A percentile compares a stretch with the other conserved stretches of the same genome.
Evolutionary conservation across 2,888 invertebrate genomes (phyloP).

Genomic region (Orthosia incerta): DNA sequence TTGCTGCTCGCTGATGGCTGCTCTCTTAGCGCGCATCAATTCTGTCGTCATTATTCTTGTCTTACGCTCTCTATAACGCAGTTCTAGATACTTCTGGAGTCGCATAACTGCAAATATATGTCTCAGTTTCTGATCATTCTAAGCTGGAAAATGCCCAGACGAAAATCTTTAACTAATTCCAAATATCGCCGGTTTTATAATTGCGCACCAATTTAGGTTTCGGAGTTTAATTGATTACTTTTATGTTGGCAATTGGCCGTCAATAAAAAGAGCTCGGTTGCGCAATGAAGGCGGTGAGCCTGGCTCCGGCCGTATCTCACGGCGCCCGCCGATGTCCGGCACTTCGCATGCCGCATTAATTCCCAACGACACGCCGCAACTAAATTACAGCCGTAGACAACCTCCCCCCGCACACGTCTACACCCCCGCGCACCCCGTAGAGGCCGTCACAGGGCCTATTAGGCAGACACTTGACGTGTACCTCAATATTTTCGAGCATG

Average conservation of each 20-base stretch:
- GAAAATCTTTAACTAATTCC: neutral
- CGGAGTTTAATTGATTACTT: constrained; percentile 38
- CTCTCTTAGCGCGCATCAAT: constrained; percentile 38
- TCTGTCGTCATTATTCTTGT: constrained; percentile 17
- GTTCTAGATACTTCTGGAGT: constrained; percentile 5
- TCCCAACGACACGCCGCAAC: constrained; percentile 74
- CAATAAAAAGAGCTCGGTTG: constrained; percentile 55
- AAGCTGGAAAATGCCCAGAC: neutral
- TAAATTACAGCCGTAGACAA: constrained; percentile 72
- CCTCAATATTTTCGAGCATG: constrained; percentile 61
- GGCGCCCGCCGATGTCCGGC: constrained; percentile 52
- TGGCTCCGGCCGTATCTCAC: constrained; percentile 54
- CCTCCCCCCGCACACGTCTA: constrained; percentile 38
- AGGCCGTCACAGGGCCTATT: constrained; percentile 69
- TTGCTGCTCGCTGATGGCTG: constrained; percentile 30
- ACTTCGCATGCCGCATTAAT: constrained; percentile 63
- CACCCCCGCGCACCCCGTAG: constrained; percentile 37
- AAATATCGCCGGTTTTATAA: constrained; percentile 17
- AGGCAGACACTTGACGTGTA: constrained; percentile 69
- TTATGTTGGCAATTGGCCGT: constrained; percentile 55
- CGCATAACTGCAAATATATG: neutral
- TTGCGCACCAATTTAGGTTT: constrained; percentile 36
- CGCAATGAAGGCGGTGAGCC: constrained; percentile 49
- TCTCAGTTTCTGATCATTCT: neutral
- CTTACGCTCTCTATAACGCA: neutral